These are phyloP conservation scores for Syngnathus scovelli DNA, from an alignment of 2,113 vertebrate species.

Conservation along the genomic window DNA sequence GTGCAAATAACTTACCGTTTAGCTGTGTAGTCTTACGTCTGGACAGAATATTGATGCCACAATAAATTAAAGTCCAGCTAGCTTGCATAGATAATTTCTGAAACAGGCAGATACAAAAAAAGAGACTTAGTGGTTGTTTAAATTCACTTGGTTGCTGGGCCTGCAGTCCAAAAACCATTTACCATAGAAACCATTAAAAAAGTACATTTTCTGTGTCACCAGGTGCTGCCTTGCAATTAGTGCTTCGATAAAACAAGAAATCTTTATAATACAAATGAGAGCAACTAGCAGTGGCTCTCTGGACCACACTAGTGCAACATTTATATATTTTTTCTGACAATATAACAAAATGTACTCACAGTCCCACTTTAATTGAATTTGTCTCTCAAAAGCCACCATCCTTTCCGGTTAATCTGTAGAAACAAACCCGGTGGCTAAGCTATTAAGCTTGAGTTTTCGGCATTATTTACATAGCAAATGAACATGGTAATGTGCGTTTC, in stretches of 20 bases:
- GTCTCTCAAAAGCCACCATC: not conserved
- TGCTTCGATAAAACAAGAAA: too few species aligned
- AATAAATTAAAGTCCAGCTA: not conserved
- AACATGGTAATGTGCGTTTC: not conserved
- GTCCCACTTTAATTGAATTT: too few species aligned
- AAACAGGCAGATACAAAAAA: not conserved
- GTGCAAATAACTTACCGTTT: not conserved
- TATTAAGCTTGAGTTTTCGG: not conserved
- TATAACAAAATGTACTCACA: too few species aligned
- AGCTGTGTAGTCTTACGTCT: too few species aligned
- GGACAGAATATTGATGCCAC: not conserved
- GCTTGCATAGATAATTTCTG: not conserved
- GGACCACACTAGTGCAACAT: too few species aligned
- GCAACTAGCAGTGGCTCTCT: not conserved
- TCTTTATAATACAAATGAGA: not conserved
- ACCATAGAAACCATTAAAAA: too few species aligned
- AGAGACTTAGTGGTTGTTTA: not conserved
- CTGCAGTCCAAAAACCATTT: too few species aligned
- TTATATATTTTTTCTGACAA: too few species aligned
- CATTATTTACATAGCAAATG: not conserved
- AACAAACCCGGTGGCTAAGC: not conserved
- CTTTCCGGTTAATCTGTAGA: too few species aligned
- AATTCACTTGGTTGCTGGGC: not conserved
- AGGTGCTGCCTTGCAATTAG: not conserved
- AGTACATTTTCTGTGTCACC: too few species aligned